Evolutionary conservation across 2,888 invertebrate species (phyloP), one percentile per base, ranked within the genome.

Genomic region (Ormyrus thymus): DNA sequence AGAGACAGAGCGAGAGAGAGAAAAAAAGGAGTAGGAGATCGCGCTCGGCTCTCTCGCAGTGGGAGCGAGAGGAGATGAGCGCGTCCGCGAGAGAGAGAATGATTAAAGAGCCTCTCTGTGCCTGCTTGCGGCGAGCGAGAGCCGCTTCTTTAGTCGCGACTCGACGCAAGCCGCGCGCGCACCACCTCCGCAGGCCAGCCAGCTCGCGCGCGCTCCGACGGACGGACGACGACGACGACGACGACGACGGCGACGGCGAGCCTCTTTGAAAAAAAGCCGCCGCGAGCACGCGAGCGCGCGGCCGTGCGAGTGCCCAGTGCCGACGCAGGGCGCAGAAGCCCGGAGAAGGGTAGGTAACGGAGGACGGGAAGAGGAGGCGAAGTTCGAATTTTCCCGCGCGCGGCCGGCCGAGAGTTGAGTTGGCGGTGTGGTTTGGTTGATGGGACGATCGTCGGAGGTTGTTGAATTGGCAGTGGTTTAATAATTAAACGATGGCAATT

Each of bases 61-160:
- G 50, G 7, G 56, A n/a, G 73, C 11, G 55, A 29, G 64, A 29
- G 29, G 29, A 55, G 29, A 8, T 11, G 45, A n/a, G 48, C 62
- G 76, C 13, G 56, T 29, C 29, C 13, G 64, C 10, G n/a, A 51
- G 58, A 48, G 70, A 46, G 45, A 7, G 43, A 29, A 59, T 65
- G 79, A 75, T 75, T 75, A 79, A 75, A 70, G 79, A 79, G 79
- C 29, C 29, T 29, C 29, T 29, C 29, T 59, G 45, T 48, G 64
- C 71, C 55, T 29, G 77, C 56, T 46, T 45, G 46, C 58, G 66
- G 43, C 15, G n/a, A 62, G 62, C 45, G 53, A 29, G 29, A 29
- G 56, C 46, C 55, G 69, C 58, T 58, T 43, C 73, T 68, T 78
- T 78, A 78, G 78, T 78, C 78, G 78, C 70, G 69, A 64, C 70